Conservation (phyloP, 2,888 invertebrate genomes). For the Oscheius sp. region DNA sequence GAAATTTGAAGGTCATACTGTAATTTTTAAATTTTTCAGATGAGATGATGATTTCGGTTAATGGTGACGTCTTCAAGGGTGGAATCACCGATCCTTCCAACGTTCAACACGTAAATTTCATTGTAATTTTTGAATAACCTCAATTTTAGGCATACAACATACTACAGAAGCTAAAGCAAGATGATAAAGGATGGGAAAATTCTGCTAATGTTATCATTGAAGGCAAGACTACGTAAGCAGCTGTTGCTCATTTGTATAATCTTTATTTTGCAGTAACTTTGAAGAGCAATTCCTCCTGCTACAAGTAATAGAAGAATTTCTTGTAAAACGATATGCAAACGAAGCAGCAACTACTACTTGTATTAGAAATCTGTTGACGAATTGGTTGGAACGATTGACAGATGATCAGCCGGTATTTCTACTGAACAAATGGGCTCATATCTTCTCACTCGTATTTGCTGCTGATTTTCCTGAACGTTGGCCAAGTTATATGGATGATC, state of each 20-base stretch:
- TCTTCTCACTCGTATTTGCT: conserved; percentile 77
- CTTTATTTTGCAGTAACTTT: conserved; percentile 40
- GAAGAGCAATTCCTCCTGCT: conserved; percentile 75
- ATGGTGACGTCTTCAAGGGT: conserved; percentile 22
- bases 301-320: conserved; percentile 75
- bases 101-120: conserved; percentile 42
- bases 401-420: conserved; percentile 73
- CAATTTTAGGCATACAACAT: conserved; percentile 48
- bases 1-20: neutral
- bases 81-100: conserved; percentile 51
- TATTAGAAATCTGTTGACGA: conserved; percentile 56
- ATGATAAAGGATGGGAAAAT: conserved; percentile 57
- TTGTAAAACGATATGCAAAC: conserved; percentile 62
- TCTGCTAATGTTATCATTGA: conserved; percentile 51
- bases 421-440: conserved; percentile 78
- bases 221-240: conserved; percentile 37
- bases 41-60: neutral
- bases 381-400: conserved; percentile 50
- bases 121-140: neutral
- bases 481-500: conserved; percentile 77
- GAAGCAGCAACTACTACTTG: conserved; percentile 34
- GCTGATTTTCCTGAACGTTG: conserved; percentile 77
- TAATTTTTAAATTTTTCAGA: neutral
- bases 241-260: too few relatives aligned
- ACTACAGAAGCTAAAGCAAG: conserved; percentile 56